Percentiles rank a stretch among this genome's conserved stretches.
Evolutionary conservation across 2,888 invertebrate genomes (phyloP).

Genomic region (Exephanes ischioxanthus): DNA sequence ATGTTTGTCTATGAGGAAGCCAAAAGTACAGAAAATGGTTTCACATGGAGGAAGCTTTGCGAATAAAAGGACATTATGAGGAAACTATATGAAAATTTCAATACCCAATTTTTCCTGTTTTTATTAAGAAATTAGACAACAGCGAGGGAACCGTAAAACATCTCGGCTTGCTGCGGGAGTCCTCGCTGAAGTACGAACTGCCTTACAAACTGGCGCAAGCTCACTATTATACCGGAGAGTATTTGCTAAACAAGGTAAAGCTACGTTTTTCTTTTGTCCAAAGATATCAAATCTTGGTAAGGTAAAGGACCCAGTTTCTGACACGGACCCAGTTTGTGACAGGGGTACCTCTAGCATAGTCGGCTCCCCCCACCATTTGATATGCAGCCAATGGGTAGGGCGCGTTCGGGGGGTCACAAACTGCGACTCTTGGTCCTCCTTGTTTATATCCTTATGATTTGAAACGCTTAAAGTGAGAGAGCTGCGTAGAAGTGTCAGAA

Average conservation of each 20-base stretch:
- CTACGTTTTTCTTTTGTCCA: not conserved
- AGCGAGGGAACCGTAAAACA: constrained; percentile 72
- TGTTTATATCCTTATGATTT: no score
- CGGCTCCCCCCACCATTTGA: no score
- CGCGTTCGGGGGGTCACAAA: no score
- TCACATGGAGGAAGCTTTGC: no score
- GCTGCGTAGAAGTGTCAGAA: no score
- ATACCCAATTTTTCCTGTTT: not conserved
- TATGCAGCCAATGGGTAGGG: no score
- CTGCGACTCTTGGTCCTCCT: no score
- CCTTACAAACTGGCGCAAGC: constrained; percentile 76
- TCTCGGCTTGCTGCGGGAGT: constrained; percentile 69
- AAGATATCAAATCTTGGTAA: not conserved
- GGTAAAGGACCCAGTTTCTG: no score
- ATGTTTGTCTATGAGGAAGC: not conserved
- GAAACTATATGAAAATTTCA: not conserved
- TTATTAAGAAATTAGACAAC: constrained; percentile 73
- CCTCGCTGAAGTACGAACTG: constrained; percentile 70
- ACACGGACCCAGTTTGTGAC: no score
- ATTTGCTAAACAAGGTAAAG: constrained; percentile 74
- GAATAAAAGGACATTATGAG: not conserved
- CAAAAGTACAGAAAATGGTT: no score
- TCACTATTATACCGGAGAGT: constrained; percentile 77
- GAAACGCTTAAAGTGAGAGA: no score
- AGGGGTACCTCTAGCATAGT: no score